These are phyloP conservation scores for Ferdinandea cuprea DNA, from an alignment of 2,888 invertebrate species.

Conservation along the genomic window DNA sequence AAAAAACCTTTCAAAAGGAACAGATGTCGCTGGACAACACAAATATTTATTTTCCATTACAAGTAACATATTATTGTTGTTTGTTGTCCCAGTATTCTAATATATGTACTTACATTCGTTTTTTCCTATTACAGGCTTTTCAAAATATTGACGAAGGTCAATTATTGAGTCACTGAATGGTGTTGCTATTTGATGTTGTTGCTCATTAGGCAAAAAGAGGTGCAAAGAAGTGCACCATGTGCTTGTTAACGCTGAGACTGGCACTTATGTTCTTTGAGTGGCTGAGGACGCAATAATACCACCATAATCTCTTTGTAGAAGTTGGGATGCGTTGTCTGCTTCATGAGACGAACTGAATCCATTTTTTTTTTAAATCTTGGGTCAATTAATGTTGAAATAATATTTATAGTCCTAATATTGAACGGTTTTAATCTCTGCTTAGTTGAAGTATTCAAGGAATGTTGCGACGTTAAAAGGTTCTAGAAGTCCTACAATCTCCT, in stretches of 20 bases:
- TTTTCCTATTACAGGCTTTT: slow-evolving; percentile 25
- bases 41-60: slow-evolving; percentile 29
- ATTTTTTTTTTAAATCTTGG: no score
- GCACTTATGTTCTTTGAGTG: no score
- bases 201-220: neutral
- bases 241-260: slow-evolving; percentile 17
- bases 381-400: no score
- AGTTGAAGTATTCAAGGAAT: neutral
- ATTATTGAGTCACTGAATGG: slow-evolving; percentile 30
- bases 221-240: neutral
- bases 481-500: slow-evolving; percentile 10
- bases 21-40: no score
- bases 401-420: slow-evolving; percentile 1
- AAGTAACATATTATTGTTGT: slow-evolving; percentile 15
- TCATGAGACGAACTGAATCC: no score
- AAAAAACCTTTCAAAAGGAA: no score
- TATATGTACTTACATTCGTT: slow-evolving; percentile 4
- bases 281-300: no score
- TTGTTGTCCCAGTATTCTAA: slow-evolving; percentile 32
- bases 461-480: slow-evolving; percentile 11
- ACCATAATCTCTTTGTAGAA: no score
- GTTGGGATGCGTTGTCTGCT: no score
- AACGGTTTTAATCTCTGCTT: neutral
- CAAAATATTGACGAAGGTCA: slow-evolving; percentile 39
- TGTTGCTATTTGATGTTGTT: slow-evolving; percentile 13